These are phyloP conservation scores for Nemapogon koenigi DNA, from an alignment of 2,888 invertebrate species.

Conservation along the genomic window DNA sequence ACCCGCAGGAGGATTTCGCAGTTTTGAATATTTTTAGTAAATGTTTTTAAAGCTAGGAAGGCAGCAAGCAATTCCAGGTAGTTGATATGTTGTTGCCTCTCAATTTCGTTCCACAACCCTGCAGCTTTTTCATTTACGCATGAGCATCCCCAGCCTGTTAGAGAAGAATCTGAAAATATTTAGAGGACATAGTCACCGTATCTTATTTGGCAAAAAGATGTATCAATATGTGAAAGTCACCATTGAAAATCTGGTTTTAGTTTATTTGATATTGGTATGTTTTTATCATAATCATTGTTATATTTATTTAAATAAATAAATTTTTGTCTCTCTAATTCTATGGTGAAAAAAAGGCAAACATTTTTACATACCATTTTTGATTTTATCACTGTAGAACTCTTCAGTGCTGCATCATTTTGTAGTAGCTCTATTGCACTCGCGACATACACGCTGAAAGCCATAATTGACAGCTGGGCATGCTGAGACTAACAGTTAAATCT, in stretches of 20 bases:
- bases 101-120: slow-evolving; percentile 12
- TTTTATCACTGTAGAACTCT: background rate
- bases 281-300: slow-evolving; percentile 15
- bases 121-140: slow-evolving; percentile 14
- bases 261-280: slow-evolving; percentile 6
- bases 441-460: too few relatives aligned
- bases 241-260: slow-evolving; percentile 11
- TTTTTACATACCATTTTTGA: background rate
- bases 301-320: slow-evolving; percentile 14
- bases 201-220: background rate
- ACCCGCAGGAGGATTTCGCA: slow-evolving; percentile 16
- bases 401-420: too few relatives aligned
- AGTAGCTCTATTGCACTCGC: too few relatives aligned
- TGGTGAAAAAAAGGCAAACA: slow-evolving; percentile 18
- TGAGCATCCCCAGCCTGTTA: slow-evolving; percentile 18
- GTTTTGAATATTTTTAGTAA: slow-evolving; percentile 14
- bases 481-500: too few relatives aligned
- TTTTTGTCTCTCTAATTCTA: slow-evolving; percentile 15
- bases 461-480: slow-evolving; percentile 24
- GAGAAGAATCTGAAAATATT: slow-evolving; percentile 20
- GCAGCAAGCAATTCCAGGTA: slow-evolving; percentile 19
- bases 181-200: slow-evolving; percentile 13
- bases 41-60: slow-evolving; percentile 19
- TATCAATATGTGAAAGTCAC: slow-evolving; percentile 10
- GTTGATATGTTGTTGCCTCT: slow-evolving; percentile 16